Evolutionary conservation across 2,113 vertebrate genomes (phyloP).

Genomic region (Channa maculata): DNA sequence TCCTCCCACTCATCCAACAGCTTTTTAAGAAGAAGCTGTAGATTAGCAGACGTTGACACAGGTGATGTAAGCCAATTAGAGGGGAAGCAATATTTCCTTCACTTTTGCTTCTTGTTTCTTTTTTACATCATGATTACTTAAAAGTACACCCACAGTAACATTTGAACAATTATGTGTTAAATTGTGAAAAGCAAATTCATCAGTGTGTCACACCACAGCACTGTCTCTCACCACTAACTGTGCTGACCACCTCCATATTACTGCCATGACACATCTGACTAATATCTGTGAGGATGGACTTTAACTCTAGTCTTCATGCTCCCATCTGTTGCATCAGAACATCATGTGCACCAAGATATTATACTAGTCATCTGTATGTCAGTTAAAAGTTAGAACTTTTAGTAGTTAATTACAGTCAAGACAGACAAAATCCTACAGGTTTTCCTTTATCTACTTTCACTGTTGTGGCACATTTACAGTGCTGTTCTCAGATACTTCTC

Average conservation of each 20-base stretch:
- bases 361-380: background rate
- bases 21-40: background rate
- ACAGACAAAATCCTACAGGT: too few relatives aligned
- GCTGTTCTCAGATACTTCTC: background rate
- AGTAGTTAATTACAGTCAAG: background rate
- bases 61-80: too few relatives aligned
- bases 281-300: slow-evolving; percentile 9
- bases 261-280: slow-evolving; percentile 24
- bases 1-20: slow-evolving; percentile 3
- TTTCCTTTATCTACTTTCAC: too few relatives aligned
- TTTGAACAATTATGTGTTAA: background rate
- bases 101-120: background rate
- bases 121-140: too few relatives aligned
- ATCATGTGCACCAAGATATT: background rate
- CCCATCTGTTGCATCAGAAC: slow-evolving; percentile 35
- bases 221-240: background rate
- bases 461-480: background rate
- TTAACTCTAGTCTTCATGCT: background rate
- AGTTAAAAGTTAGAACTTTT: background rate
- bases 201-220: background rate
- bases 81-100: too few relatives aligned
- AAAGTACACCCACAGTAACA: background rate
- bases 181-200: background rate
- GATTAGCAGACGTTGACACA: background rate
- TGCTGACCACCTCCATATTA: background rate